Base-by-base conservation (phyloP, 2,113 vertebrate genomes). In the Grammatotria lemairii region DNA sequence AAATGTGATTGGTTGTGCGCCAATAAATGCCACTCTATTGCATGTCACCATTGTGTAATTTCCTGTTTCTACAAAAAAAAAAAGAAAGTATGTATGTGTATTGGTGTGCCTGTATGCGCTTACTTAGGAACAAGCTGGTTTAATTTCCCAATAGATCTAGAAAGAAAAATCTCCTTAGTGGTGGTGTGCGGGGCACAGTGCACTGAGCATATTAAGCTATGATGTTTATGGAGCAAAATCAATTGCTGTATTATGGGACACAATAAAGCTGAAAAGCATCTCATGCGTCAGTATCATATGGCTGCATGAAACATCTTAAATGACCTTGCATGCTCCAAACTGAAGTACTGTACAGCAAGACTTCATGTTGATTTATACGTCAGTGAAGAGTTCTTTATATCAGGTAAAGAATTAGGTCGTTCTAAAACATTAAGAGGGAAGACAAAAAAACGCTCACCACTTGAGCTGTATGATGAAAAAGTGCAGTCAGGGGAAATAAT, bases 81-180 rank as follows among this genome's bases (percentile, higher is more conserved):
- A 33, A 11, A 3, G 2, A 42, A 17, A 33, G 7, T 87, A 21
- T 81, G 47, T 45, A 49, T 88, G 79, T 31, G 55, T 85, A 33
- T 68, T 47, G 80, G 84, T 40, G 47, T 81, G 26, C 26, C 57
- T 54, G 79, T 55, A 45, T 60, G 73, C 8, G 89, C 65, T 75
- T 85, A 68, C 63, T 90, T 83, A 80, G 86, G 83, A 83, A 91
- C 33, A 81, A 86, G 86, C 79, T 38, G 80, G 31, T 92, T 95
- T 95, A 93, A 95, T 96, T 95, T 96, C 95, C 93, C 95, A 90
- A 42, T 93, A 93, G 92, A 94, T 90, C 82, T 83, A 83, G 91
- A 82, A 84, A 94, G 92, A 91, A 91, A 92, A 94, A 93, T 94
- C 94, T 94, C 94, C 90, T 93, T 81, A 65, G 93, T 79, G 94